phyloP scores from a whole-genome alignment of 2,888 invertebrate genomes.

The Brachyopa scutellaris region DNA sequence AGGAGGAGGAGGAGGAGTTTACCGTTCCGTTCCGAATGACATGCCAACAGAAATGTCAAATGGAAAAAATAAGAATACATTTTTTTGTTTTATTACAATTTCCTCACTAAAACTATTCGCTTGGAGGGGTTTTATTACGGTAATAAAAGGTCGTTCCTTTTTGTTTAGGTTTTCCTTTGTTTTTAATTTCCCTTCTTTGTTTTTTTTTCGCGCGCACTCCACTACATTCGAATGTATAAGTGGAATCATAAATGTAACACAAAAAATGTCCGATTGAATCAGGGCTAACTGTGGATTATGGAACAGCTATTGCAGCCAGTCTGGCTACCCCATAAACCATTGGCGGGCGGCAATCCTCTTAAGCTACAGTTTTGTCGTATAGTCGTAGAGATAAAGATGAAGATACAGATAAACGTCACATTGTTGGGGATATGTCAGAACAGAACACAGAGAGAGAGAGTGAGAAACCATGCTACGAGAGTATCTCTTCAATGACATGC shows the following conservation, averaged over 20 bases:
- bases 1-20: too few species aligned
- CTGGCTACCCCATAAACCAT: conserved; percentile 47
- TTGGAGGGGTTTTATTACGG: conserved; percentile 44
- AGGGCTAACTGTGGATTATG: conserved; percentile 21
- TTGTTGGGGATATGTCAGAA: too few species aligned
- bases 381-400: conserved; percentile 24
- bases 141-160: conserved; percentile 54
- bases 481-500: conserved; percentile 51
- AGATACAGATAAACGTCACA: conserved; percentile 30
- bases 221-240: conserved; percentile 31
- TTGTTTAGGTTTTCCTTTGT: conserved; percentile 9
- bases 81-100: conserved; percentile 59
- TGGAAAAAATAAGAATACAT: too few species aligned
- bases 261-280: conserved; percentile 46
- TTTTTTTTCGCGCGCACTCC: not conserved
- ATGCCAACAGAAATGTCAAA: conserved; percentile 31
- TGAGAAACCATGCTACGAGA: not conserved
- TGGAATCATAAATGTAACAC: conserved; percentile 61
- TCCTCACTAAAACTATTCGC: conserved; percentile 59
- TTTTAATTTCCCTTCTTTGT: not conserved
- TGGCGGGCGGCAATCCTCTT: conserved; percentile 17
- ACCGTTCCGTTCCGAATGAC: conserved; percentile 26
- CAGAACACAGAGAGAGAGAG: not conserved
- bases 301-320: conserved; percentile 34
- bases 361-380: conserved; percentile 5